Base-by-base conservation (phyloP, 2,888 invertebrate genomes). In the Andrena marginata region DNA sequence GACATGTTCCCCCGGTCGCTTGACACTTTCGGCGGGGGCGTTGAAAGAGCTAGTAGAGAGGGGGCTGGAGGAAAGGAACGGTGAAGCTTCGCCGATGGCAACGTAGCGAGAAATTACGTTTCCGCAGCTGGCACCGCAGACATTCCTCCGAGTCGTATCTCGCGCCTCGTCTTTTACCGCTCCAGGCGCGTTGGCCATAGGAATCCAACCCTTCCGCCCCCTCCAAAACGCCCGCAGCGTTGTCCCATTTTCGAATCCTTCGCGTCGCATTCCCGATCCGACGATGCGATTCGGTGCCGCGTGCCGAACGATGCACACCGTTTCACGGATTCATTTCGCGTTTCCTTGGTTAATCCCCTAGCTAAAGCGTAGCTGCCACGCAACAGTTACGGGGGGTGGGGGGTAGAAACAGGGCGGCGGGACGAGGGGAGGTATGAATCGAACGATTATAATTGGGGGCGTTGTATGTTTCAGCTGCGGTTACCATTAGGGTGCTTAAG, bases 51-150 rank as follows among this genome's bases (percentile, higher is more conserved):
- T 69, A 48, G 69, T 65, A 51, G 74, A 54, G 56, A 33, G 59
- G 67, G 67, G 54, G 33, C 31, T 0, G 79, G 75, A 64, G 68
- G 23, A 54, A 54, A 13, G 74, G 72, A 67, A 71, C 63, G 85
- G 81, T 67, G 83, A 82, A 81, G 85, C 85, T 82, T 87, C 82
- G 84, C 82, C 83, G 87, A 84, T 89, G 86, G 86, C 90, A 90
- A 87, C 90, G 89, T 89, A 85, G 79, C 89, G 89, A 87, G 89
- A 89, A 89, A 89, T 90, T 89, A 86, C 89, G 90, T 89, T 89
- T 89, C 89, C 90, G 86, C 85, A 84, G 84, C 82, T 84, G 77
- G 87, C 84, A 87, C 85, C 89, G 82, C 82, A 83, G 87, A 83
- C 88, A 85, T 88, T 82, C 87, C 86, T 88, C 54, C 74, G 80